A percentile compares a stretch with the other conserved stretches of the same genome.
Evolutionary conservation across 2,797 vertebrate genomes (phyloP).

Genomic region (Anolis apletophallus): DNA sequence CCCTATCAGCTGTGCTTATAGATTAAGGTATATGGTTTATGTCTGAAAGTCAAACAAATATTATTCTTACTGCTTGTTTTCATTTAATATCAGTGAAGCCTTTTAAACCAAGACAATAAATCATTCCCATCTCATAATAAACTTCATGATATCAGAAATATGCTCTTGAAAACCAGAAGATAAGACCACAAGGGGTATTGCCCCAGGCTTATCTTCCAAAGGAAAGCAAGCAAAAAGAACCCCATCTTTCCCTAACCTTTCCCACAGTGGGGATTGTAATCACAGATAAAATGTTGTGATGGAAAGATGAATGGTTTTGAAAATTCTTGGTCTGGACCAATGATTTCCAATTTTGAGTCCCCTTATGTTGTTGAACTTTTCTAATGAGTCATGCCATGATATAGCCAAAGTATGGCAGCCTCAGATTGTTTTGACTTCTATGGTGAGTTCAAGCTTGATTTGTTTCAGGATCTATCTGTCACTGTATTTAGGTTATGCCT

Average conservation of each 20-base stretch:
- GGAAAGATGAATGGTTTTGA: background rate
- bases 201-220: background rate
- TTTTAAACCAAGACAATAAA: background rate
- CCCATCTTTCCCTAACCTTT: background rate
- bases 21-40: background rate
- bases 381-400: too few relatives aligned
- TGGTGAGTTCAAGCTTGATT: too few relatives aligned
- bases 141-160: background rate
- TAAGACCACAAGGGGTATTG: background rate
- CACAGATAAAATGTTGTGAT: background rate
- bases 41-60: background rate
- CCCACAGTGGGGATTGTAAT: too few relatives aligned
- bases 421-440: too few relatives aligned
- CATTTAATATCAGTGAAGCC: background rate
- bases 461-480: too few relatives aligned
- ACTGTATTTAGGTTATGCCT: background rate
- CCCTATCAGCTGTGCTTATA: background rate
- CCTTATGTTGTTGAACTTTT: background rate
- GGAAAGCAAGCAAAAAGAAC: background rate
- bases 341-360: background rate
- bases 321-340: background rate
- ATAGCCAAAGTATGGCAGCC: too few relatives aligned
- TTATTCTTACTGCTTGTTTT: background rate
- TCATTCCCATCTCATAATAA: background rate
- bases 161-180: background rate